These are phyloP conservation scores for Heliornis fulica DNA, from an alignment of 2,113 vertebrate genomes.

Conservation along the genomic window DNA sequence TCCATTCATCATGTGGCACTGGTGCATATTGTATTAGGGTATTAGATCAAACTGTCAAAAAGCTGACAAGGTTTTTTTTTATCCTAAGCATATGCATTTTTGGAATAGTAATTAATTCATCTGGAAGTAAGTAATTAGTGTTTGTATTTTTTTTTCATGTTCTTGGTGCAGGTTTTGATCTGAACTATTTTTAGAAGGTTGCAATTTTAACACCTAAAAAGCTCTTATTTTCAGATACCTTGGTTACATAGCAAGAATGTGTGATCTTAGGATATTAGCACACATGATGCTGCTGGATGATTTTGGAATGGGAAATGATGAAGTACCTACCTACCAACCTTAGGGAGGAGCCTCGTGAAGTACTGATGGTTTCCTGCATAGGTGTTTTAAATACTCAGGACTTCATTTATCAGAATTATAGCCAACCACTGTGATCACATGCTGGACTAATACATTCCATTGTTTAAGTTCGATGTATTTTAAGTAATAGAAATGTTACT, in stretches of 20 bases:
- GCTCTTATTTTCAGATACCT: neutral
- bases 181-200: neutral
- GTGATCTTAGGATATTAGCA: neutral
- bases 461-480: neutral
- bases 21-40: conserved; percentile 38
- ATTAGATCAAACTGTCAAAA: conserved; percentile 65
- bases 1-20: conserved; percentile 33
- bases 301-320: neutral
- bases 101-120: conserved; percentile 51
- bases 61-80: neutral
- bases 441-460: neutral
- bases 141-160: neutral
- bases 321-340: neutral
- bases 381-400: neutral
- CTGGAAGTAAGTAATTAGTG: conserved; percentile 49
- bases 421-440: neutral
- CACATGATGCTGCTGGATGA: neutral
- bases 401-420: neutral
- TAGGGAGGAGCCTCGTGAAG: neutral
- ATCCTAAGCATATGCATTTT: conserved; percentile 24
- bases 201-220: neutral
- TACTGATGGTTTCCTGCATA: neutral
- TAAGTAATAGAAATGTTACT: neutral
- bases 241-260: neutral
- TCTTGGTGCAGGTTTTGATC: neutral